phyloP scores from a whole-genome alignment of 2,797 vertebrate species.

The Mormyrops attenuatus region DNA sequence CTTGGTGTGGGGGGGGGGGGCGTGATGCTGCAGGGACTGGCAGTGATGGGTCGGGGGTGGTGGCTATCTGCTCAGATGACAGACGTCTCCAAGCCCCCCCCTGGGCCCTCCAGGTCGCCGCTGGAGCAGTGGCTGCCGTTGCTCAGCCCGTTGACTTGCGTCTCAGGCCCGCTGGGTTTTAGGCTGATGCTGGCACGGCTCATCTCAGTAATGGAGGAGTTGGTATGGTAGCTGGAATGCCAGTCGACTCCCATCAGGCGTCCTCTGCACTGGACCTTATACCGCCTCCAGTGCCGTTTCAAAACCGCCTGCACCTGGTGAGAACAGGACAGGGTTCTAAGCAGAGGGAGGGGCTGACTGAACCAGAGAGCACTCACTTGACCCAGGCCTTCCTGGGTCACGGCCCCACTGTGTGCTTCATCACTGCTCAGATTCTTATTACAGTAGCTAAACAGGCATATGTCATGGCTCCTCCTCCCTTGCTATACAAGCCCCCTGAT shows the following conservation, averaged over 20 bases:
- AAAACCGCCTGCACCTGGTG: conserved; percentile 62
- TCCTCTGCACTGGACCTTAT: conserved; percentile 48
- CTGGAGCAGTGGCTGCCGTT: conserved; percentile 37
- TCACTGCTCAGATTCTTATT: background rate
- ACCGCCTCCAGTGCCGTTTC: conserved; percentile 57
- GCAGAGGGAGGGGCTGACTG: background rate
- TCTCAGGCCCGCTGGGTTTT: conserved; percentile 31
- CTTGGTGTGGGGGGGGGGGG: background rate
- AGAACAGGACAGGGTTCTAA: background rate
- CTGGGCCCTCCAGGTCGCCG: conserved; percentile 23
- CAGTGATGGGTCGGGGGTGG: background rate
- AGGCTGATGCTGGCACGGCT: conserved; percentile 49
- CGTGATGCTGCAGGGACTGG: background rate
- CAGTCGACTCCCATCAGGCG: conserved; percentile 39
- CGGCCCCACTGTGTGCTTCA: background rate
- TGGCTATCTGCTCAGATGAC: conserved; percentile 40
- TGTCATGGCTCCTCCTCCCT: background rate
- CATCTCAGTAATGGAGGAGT: conserved; percentile 59
- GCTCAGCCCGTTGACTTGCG: conserved; percentile 39
- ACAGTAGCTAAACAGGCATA: background rate
- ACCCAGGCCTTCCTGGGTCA: background rate
- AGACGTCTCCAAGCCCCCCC: conserved; percentile 37
- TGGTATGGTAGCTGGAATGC: conserved; percentile 59
- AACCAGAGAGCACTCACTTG: background rate
- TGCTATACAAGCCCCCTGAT: background rate